These are phyloP conservation scores for Phalangium opilio DNA, from an alignment of 2,888 invertebrate species.

Conservation along the genomic window DNA sequence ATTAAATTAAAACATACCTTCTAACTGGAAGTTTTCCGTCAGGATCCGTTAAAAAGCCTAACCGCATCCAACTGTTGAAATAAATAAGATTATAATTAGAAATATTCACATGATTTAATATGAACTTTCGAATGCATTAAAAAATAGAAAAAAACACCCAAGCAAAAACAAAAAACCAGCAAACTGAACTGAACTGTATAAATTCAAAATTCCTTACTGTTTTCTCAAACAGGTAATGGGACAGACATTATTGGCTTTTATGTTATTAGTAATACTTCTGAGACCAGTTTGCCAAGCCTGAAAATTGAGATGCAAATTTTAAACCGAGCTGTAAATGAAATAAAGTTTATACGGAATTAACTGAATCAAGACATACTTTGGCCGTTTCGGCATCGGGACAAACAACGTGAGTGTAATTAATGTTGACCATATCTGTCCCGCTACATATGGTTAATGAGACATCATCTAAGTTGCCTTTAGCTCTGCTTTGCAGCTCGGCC, in stretches of 20 bases:
- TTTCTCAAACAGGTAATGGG: slow-evolving; percentile 90
- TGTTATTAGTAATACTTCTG: slow-evolving; percentile 81
- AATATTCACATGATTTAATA: too few relatives aligned
- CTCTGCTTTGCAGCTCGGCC: slow-evolving; percentile 56
- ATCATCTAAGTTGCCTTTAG: slow-evolving; percentile 53
- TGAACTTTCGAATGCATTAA: too few relatives aligned
- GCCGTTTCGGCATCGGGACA: slow-evolving; percentile 85
- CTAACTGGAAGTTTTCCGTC: slow-evolving; percentile 92
- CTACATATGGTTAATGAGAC: slow-evolving; percentile 93
- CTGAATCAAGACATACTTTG: slow-evolving; percentile 37
- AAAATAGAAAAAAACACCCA: neutral
- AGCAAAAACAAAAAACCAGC: too few relatives aligned
- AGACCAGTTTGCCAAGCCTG: slow-evolving; percentile 88
- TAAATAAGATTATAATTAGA: too few relatives aligned
- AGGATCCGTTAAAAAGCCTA: slow-evolving; percentile 82
- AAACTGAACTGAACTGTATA: too few relatives aligned
- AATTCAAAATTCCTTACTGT: slow-evolving; percentile 97
- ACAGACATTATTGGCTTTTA: slow-evolving; percentile 90
- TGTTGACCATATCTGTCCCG: slow-evolving; percentile 96
- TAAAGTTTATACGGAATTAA: too few relatives aligned
- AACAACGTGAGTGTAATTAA: slow-evolving; percentile 92
- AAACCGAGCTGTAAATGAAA: too few relatives aligned
- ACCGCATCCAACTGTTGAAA: slow-evolving; percentile 96
- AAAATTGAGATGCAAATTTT: slow-evolving; percentile 24
- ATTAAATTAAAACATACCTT: slow-evolving; percentile 32